Evolutionary conservation across 2,888 invertebrate species (phyloP), one percentile per base, ranked within the genome.

Genomic region (Idaea dimidiata): DNA sequence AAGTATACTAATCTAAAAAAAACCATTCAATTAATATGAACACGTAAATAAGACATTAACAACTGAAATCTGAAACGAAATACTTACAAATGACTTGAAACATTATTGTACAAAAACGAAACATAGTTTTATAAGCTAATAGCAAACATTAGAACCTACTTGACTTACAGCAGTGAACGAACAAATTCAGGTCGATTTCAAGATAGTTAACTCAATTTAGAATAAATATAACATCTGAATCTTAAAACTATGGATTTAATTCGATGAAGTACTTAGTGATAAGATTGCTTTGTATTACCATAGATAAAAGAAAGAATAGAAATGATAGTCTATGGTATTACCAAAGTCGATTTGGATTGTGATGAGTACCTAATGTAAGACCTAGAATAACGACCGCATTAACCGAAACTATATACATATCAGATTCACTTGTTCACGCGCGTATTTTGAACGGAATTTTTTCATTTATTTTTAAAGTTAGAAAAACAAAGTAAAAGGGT

Each of bases 151-250:
- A 70, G 68, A 64, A 63, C 66, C 66, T 68, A 67, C 68, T 66
- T 66, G 67, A 65, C 66, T 74, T 72, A 69, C 69, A 64, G 64
- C 65, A 75, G 72, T 73, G 77, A 77, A 78, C 79, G 74, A 76
- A 78, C 75, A 78, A 81, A 83, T 81, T 82, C 76, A 74, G 72
- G 77, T 73, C 68, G 43, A 43, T 8, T 43, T 43, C 5, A 43
- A 43, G 43, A 43, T 43, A 43, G 2, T 10, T 14, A 43, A 43
- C 3, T 7, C 10, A 0, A 8, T 14, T 8, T 10, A 43, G 8
- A 43, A 43, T 43, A 43, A 14, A 43, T 8, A 5, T 8, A 43
- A 43, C 10, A 43, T 43, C 6, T 8, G 7, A 8, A 5, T 10
- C 14, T 43, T 43, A n/a, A n/a, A n/a, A n/a, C 10, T 14, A 8